Conservation (phyloP, 1,140 invertebrate genomes). For the Pseudomyrmex pallidus region DNA sequence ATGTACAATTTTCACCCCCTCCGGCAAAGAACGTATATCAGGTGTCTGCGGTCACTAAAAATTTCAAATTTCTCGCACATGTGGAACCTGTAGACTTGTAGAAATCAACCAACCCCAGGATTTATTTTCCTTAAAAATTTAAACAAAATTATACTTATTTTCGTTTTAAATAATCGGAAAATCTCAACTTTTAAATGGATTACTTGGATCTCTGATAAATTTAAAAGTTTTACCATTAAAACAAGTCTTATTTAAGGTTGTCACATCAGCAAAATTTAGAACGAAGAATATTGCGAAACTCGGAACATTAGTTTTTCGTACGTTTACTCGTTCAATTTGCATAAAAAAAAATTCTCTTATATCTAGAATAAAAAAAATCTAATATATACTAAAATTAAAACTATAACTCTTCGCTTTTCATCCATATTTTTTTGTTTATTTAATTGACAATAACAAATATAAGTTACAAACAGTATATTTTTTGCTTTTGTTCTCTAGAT, state of each 20-base stretch:
- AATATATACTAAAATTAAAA: background rate
- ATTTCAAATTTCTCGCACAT: constrained; percentile 4
- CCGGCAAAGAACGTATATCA: background rate
- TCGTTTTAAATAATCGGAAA: too few relatives aligned
- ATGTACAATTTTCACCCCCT: background rate
- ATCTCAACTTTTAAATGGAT: background rate
- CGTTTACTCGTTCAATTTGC: too few relatives aligned
- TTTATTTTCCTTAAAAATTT: background rate
- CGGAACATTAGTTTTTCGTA: too few relatives aligned
- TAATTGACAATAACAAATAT: constrained; percentile 11
- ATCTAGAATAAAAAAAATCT: too few relatives aligned
- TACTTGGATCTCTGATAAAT: background rate
- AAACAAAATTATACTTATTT: too few relatives aligned
- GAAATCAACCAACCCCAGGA: background rate
- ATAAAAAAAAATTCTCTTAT: too few relatives aligned
- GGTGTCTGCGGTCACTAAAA: constrained; percentile 8
- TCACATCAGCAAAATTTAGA: background rate
- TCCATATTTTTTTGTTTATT: background rate
- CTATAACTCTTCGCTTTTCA: background rate
- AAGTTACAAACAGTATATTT: background rate
- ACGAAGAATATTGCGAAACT: background rate
- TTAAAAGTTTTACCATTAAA: background rate
- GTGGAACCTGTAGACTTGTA: background rate
- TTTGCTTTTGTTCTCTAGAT: background rate
- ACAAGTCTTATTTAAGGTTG: background rate